Conservation (phyloP, 2,113 vertebrate genomes). For the Ctenodactylus gundi region DNA sequence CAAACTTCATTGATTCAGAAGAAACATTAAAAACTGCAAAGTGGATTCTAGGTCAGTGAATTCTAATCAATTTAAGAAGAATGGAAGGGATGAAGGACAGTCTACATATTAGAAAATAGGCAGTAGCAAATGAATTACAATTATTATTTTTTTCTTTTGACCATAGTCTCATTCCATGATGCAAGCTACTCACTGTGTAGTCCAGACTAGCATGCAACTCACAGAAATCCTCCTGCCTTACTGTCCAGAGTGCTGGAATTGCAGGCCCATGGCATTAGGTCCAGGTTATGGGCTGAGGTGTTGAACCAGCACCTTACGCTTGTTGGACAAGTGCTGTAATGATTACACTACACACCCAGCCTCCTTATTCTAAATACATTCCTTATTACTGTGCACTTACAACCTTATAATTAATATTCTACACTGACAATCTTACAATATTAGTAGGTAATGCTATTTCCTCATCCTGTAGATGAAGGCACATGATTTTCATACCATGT, state of each 20-base stretch:
- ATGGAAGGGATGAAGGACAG: not conserved
- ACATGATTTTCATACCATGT: no score
- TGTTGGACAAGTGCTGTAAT: no score
- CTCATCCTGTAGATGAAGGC: not conserved
- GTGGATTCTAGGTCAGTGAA: not conserved
- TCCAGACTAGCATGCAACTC: no score
- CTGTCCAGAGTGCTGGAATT: no score
- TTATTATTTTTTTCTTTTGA: not conserved
- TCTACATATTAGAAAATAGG: not conserved
- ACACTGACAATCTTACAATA: not conserved
- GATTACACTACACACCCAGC: no score
- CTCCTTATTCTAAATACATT: not conserved
- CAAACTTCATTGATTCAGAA: not conserved
- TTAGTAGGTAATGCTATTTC: not conserved
- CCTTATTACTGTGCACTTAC: not conserved
- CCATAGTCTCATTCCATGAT: no score
- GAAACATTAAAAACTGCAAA: not conserved
- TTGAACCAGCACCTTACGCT: no score
- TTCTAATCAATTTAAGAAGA: not conserved
- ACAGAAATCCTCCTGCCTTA: no score
- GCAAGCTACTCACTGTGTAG: no score
- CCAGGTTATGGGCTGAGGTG: no score
- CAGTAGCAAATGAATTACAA: not conserved
- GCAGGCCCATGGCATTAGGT: no score
- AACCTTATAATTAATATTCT: not conserved